Conservation (phyloP, 2,888 invertebrate genomes). For the Oligia latruncula region DNA sequence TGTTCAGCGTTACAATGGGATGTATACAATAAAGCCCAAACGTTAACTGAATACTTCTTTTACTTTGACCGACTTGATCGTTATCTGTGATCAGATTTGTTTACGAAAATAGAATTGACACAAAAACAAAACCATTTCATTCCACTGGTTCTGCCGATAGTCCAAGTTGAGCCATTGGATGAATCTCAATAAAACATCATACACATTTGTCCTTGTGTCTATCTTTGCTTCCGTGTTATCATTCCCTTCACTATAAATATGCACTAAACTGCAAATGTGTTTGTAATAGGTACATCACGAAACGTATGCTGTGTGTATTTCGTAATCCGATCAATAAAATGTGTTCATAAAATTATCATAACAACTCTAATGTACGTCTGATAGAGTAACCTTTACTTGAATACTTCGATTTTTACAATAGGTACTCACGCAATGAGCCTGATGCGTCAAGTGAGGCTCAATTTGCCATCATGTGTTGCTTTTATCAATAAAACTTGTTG, state of each 20-base stretch:
- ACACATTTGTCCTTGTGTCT: slow-evolving; percentile 19
- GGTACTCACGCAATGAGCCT: slow-evolving; percentile 15
- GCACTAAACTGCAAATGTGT: slow-evolving; percentile 24
- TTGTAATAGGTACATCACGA: slow-evolving; percentile 17
- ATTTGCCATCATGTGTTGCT: slow-evolving; percentile 45
- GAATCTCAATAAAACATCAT: slow-evolving; percentile 34
- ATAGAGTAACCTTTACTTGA: slow-evolving; percentile 44
- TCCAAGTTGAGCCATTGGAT: slow-evolving; percentile 25
- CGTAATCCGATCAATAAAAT: slow-evolving; percentile 52
- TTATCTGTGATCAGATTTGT: slow-evolving; percentile 68
- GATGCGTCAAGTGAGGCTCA: slow-evolving; percentile 31
- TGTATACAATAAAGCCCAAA: slow-evolving; percentile 71
- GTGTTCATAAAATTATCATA: slow-evolving; percentile 51
- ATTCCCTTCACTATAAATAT: slow-evolving; percentile 36
- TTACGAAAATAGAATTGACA: slow-evolving; percentile 54
- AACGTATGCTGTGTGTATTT: slow-evolving; percentile 22
- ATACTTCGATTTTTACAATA: slow-evolving; percentile 50
- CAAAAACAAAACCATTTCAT: slow-evolving; percentile 45
- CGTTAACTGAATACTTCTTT: slow-evolving; percentile 71
- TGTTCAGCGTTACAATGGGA: slow-evolving; percentile 74
- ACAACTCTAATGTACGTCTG: slow-evolving; percentile 25
- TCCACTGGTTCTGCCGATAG: neutral
- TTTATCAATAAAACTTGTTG: slow-evolving; percentile 54
- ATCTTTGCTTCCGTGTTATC: slow-evolving; percentile 38
- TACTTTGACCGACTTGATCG: slow-evolving; percentile 74